Percentiles rank a stretch among this genome's conserved stretches.
Conservation (phyloP, 1,140 invertebrate species). For the Drosophila parvula region DNA sequence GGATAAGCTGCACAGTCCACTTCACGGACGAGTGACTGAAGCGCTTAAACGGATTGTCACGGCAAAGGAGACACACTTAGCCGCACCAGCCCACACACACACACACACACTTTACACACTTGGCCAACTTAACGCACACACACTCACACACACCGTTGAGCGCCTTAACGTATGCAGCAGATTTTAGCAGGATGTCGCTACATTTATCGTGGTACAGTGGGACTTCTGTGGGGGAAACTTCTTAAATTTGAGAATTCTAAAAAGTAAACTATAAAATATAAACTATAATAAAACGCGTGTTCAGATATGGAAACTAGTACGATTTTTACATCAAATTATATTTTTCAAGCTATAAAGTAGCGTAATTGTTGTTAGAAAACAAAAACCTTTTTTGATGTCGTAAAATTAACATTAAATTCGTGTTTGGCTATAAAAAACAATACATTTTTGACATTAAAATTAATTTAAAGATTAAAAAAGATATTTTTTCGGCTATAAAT, state of each 20-base stretch:
- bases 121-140: constrained; percentile 27
- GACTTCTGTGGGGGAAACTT: neutral
- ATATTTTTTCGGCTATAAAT: too few species aligned
- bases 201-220: constrained; percentile 9
- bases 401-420: too few species aligned
- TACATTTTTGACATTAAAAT: too few species aligned
- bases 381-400: too few species aligned
- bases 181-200: constrained; percentile 54
- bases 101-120: constrained; percentile 22
- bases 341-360: too few species aligned
- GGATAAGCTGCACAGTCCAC: constrained; percentile 42
- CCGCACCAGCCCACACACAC: constrained; percentile 20
- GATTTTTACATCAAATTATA: too few species aligned
- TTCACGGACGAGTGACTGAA: constrained; percentile 52
- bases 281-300: neutral
- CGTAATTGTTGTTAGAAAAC: neutral
- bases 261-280: neutral
- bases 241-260: neutral
- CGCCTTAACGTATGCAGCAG: constrained; percentile 71
- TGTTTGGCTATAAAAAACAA: neutral
- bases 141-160: constrained; percentile 21
- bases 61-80: constrained; percentile 42
- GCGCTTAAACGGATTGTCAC: constrained; percentile 62
- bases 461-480: too few species aligned
- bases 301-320: too few species aligned